Evolutionary conservation across 2,888 invertebrate genomes (phyloP), one percentile per base, ranked within the genome.

Genomic region (Ophioninae sp.): DNA sequence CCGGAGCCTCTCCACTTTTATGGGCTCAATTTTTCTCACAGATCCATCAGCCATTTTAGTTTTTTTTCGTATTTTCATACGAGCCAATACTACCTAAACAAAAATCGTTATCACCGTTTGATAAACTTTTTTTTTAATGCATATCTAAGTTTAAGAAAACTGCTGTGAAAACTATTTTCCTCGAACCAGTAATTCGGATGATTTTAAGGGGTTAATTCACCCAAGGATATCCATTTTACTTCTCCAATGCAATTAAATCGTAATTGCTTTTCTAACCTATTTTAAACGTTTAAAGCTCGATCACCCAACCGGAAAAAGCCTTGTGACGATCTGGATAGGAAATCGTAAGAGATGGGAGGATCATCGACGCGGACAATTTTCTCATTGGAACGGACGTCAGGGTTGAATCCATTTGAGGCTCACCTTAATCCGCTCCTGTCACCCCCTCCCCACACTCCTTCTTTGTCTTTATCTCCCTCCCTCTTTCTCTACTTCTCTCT

Each of bases 391-490:
- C 80, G 59, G 44, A 59, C 59, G 62, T 83, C 68, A 73, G 30
- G 73, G 44, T 65, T 73, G 50, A 67, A 73, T 79, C 79, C 79
- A 72, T 79, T 72, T 59, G 69, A 68, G 62, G 67, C n/a, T 75
- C 68, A 68, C 80, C 79, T 80, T 80, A 80, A 83, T 80, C 76
- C 83, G 44, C 62, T 72, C 68, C 80, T 76, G 82, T 83, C 80
- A 73, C 83, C 80, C 79, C 17, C 50, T 6, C 6, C 50, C 41
- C 41, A 67, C 61, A 76, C 8, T 7, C 23, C 62, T 79, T 30
- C 62, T 59, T 50, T 72, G 44, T 73, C 73, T 59, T 76, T 61
- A 68, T 56, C 56, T 62, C 30, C 41, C 67, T 67, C 76, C 57
- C 30, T 41, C 72, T 67, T 76, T 41, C 10, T 39, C 68, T 79